These are phyloP conservation scores for Buathra laborator DNA, from an alignment of 2,888 invertebrate genomes.

Conservation along the genomic window DNA sequence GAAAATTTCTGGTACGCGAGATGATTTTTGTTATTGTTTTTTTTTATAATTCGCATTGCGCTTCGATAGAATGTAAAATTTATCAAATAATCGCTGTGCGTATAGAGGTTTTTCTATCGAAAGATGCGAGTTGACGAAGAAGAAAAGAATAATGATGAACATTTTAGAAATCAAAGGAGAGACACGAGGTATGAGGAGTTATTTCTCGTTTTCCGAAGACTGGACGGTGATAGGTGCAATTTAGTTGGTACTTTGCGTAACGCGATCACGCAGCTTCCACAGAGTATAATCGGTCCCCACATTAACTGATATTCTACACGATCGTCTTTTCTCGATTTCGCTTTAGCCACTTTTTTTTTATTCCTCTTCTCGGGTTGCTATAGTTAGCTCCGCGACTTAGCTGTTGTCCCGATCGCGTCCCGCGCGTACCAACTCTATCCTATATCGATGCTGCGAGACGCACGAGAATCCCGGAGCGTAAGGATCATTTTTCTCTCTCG, in stretches of 20 bases:
- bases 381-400: background rate
- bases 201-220: background rate
- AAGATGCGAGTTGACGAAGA: no score
- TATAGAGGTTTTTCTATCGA: no score
- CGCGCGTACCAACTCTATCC: background rate
- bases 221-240: conserved; percentile 19
- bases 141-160: no score
- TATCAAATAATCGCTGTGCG: no score
- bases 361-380: background rate
- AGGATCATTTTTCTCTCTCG: background rate
- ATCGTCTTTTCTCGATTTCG: background rate
- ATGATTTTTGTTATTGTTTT: no score
- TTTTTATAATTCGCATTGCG: no score
- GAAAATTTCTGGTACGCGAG: no score
- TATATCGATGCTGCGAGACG: conserved; percentile 4
- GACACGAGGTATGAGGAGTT: background rate
- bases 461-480: conserved; percentile 42
- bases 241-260: conserved; percentile 64
- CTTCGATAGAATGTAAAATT: no score
- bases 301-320: background rate
- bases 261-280: conserved; percentile 64
- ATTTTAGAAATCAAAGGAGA: conserved; percentile 13
- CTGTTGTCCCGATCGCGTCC: conserved; percentile 18
- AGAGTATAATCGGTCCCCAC: conserved; percentile 1
- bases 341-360: background rate